Evolutionary conservation across 2,113 vertebrate genomes (phyloP), one percentile per base, ranked within the genome.

Genomic region (Hiodon alosoides): DNA sequence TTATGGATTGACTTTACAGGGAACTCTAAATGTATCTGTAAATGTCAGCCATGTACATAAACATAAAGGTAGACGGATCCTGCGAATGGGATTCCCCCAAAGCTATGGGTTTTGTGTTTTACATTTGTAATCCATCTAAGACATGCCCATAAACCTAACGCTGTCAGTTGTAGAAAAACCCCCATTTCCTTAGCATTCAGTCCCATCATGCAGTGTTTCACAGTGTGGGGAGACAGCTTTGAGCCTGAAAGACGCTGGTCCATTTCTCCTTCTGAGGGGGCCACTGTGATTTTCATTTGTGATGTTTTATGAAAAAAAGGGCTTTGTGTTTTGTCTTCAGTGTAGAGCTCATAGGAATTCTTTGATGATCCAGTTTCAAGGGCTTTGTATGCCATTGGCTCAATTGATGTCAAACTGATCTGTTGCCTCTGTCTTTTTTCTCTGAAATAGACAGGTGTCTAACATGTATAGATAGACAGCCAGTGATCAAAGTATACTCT

Each of bases 331-430:
- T 58, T 71, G 53, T 71, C n/a, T 16, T 62, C 17, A 16, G 57
- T 62, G 67, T 54, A 55, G 16, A 46, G 17, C 50, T 64, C 74
- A 55, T 48, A 55, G 16, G 7, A 16, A 10, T 61, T 10, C 11
- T 71, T 58, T 55, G 6, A 17, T 65, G 16, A 61, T 65, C 67
- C 59, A 9, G 16, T 62, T 50, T 76, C 67, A 70, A 69, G 74
- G 66, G 74, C 74, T 76, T 69, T 52, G 57, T 76, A 17, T 52
- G 52, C 67, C 58, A 70, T 70, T 59, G 9, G 51, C 48, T 70
- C 61, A 48, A 69, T 9, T 69, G 74, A 76, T 69, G 67, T 69
- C 66, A 60, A 10, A 17, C 48, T 48, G n/a, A 73, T 64, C 14
- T 7, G 48, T 65, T 13, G 48, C 16, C 31, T 50, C 2, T 14